phyloP scores from a whole-genome alignment of 2,797 vertebrate species.

The Fratercula arctica region DNA sequence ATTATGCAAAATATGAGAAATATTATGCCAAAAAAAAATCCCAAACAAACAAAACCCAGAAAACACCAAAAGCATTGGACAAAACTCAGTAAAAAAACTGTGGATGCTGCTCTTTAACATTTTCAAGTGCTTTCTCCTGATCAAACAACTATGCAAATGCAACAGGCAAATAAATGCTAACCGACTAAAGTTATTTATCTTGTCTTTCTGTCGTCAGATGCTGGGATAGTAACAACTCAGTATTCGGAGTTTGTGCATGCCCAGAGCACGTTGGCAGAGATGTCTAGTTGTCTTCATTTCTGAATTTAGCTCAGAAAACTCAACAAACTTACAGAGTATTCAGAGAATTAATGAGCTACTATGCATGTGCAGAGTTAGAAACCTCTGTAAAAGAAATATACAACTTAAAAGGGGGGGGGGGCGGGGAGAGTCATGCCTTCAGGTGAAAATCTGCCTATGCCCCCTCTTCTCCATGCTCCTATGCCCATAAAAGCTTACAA shows the following conservation, averaged over 20 bases:
- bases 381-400: not conserved
- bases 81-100: not conserved
- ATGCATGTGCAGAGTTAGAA: not conserved
- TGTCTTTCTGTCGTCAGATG: not conserved
- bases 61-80: not conserved
- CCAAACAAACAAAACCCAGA: not conserved
- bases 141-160: not conserved
- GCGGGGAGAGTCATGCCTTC: not conserved
- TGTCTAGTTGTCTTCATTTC: not conserved
- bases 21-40: not conserved
- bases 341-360: not conserved
- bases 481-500: not conserved
- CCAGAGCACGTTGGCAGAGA: not conserved
- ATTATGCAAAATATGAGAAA: not conserved
- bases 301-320: not conserved
- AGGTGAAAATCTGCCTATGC: not conserved
- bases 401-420: not conserved
- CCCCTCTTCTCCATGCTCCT: not conserved
- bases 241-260: not conserved
- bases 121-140: not conserved
- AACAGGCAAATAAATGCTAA: not conserved
- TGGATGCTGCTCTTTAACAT: not conserved
- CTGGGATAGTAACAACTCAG: not conserved
- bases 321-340: not conserved
- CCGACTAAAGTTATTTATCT: not conserved